Conservation (phyloP, 2,113 vertebrate species). For the Monopterus albus region DNA sequence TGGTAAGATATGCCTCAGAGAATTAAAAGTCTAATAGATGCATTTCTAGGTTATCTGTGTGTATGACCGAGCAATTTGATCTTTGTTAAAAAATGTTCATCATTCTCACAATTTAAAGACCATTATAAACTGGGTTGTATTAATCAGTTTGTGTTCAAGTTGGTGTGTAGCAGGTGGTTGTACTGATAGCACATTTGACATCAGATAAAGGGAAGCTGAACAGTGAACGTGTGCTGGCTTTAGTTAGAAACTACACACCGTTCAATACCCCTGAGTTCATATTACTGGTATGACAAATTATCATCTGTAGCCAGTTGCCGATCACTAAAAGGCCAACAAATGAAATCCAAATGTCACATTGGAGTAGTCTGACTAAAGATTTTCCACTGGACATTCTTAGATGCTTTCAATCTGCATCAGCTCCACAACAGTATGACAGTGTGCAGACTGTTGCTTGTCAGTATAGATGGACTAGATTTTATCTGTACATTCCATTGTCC, state of each 20-base stretch:
- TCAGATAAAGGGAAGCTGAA: neutral
- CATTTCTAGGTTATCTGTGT: conserved; percentile 1
- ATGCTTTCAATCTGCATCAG: conserved; percentile 24
- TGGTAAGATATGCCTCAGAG: neutral
- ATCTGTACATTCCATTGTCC: conserved; percentile 68
- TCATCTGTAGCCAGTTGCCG: conserved; percentile 17
- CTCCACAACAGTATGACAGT: too few species aligned
- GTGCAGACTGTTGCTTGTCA: conserved; percentile 26
- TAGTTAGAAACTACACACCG: neutral
- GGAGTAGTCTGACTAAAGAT: conserved; percentile 9
- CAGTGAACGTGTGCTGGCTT: neutral
- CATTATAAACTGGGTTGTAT: too few species aligned
- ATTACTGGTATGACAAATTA: neutral
- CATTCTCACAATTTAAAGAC: neutral
- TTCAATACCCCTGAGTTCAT: neutral
- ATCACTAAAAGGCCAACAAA: conserved; percentile 26
- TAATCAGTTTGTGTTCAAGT: neutral
- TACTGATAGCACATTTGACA: neutral
- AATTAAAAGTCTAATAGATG: neutral
- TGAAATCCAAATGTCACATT: conserved; percentile 22
- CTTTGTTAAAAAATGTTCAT: neutral
- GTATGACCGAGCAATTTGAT: neutral
- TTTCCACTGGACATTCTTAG: conserved; percentile 8
- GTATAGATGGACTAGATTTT: conserved; percentile 28
- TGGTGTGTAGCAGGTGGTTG: neutral